Evolutionary conservation across 2,888 invertebrate species (phyloP).

Genomic region (Brachyopa scutellaris): DNA sequence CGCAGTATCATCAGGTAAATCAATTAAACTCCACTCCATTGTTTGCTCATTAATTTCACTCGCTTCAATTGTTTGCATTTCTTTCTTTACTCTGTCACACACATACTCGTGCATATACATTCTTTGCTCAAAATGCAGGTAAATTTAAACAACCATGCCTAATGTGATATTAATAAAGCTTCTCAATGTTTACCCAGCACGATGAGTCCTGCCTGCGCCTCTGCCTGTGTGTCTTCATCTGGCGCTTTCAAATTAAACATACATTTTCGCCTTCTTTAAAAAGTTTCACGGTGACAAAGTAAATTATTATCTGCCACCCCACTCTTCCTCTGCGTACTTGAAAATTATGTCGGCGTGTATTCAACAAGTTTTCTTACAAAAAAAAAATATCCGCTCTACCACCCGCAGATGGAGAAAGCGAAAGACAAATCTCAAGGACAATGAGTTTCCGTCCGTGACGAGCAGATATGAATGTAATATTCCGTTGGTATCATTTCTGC

Average conservation of each 20-base stretch:
- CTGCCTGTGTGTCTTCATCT: slow-evolving; percentile 13
- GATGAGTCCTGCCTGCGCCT: neutral
- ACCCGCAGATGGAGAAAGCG: neutral
- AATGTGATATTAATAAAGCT: slow-evolving; percentile 71
- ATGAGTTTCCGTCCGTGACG: slow-evolving; percentile 58
- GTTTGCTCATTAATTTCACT: slow-evolving; percentile 72
- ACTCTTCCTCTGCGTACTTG: slow-evolving; percentile 13
- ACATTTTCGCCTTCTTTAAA: neutral
- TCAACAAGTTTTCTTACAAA: slow-evolving; percentile 63
- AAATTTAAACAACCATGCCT: slow-evolving; percentile 58
- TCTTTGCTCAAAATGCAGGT: slow-evolving; percentile 24
- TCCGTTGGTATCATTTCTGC: slow-evolving; percentile 69
- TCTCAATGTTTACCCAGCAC: slow-evolving; percentile 46
- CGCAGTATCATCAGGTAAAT: slow-evolving; percentile 39
- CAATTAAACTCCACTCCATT: slow-evolving; percentile 68
- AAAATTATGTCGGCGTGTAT: slow-evolving; percentile 54
- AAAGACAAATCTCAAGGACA: slow-evolving; percentile 68
- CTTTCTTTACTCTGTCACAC: slow-evolving; percentile 11
- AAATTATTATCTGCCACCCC: slow-evolving; percentile 68
- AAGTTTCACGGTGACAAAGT: slow-evolving; percentile 61
- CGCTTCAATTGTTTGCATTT: slow-evolving; percentile 65
- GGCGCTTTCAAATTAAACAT: slow-evolving; percentile 55
- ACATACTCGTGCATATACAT: neutral
- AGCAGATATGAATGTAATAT: slow-evolving; percentile 69
- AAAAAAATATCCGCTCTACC: no score